These are phyloP conservation scores for Thera obeliscata DNA, from an alignment of 2,888 invertebrate genomes.

Conservation along the genomic window DNA sequence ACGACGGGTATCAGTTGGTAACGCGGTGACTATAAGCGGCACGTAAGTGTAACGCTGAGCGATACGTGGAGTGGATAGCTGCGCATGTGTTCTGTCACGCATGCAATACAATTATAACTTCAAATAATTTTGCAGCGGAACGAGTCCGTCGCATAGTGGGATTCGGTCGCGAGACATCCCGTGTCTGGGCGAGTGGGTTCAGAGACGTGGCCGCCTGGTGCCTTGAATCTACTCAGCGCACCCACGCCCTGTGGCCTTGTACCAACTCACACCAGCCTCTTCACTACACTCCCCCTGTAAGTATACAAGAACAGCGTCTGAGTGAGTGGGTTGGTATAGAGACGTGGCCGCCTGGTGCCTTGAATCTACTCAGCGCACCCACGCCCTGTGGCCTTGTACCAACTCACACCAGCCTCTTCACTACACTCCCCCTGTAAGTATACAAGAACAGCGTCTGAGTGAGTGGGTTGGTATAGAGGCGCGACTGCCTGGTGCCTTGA, in stretches of 20 bases:
- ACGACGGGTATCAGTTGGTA: too few relatives aligned
- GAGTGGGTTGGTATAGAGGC: too few relatives aligned
- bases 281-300: slow-evolving; percentile 63
- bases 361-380: slow-evolving; percentile 75
- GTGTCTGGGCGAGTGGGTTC: slow-evolving; percentile 63
- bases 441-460: too few relatives aligned
- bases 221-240: slow-evolving; percentile 75
- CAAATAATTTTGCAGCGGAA: slow-evolving; percentile 57
- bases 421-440: slow-evolving; percentile 60
- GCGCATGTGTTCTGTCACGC: too few relatives aligned
- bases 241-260: slow-evolving; percentile 75
- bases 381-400: slow-evolving; percentile 73
- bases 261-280: slow-evolving; percentile 68
- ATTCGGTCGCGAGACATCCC: slow-evolving; percentile 48
- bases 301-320: slow-evolving; percentile 41
- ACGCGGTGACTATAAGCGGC: too few relatives aligned
- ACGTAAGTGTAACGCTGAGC: too few relatives aligned
- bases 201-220: slow-evolving; percentile 71
- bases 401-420: slow-evolving; percentile 69
- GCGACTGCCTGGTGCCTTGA: slow-evolving; percentile 77
- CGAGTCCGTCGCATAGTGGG: slow-evolving; percentile 68
- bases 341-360: slow-evolving; percentile 73
- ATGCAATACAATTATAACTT: too few relatives aligned
- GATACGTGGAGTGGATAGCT: too few relatives aligned
- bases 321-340: slow-evolving; percentile 56